Base-by-base conservation (phyloP, 2,113 vertebrate genomes). In the Varanus salvator region DNA sequence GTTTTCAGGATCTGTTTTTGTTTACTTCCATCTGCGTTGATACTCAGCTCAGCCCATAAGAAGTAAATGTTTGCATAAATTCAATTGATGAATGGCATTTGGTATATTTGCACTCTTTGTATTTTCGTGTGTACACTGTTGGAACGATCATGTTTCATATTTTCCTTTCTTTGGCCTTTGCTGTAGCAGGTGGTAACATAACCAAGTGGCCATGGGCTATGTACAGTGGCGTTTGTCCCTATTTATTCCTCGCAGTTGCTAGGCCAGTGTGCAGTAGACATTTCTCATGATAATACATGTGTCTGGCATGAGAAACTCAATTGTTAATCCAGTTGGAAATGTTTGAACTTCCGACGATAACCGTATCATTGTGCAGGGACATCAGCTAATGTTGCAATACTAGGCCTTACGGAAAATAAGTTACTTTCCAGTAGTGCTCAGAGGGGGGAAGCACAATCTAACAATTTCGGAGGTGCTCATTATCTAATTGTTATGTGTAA, bases 231-330 rank as follows among this genome's bases (percentile, higher is more conserved):
- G 29, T 89, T 94, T 92, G 84, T 87, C 78, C 85, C 68, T 91
- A 75, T 75, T 81, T 29, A 80, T 89, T 93, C 91, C 50, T 87
- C 88, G 64, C 85, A 90, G 77, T 83, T 94, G 84, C 68, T 85
- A 44, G 81, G 74, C 92, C 82, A 87, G 50, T 92, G 38, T 0
- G 0, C 75, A 80, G 87, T 57, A 84, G 84, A 80, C 93, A 92
- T 87, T 60, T 93, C 50, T 88, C 68, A 25, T 89, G 88, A 90
- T 88, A 85, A 57, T 0, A 0, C 38, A 80, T 89, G 84, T 0
- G 0, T 38, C 27, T n/a, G 0, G 57, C 71, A 84, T 86, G 82
- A 77, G 85, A 81, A 93, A 91, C 91, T 19, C 90, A n/a, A 7
- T 66, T 77, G 80, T 88, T 85, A 92, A 84, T 69, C 52, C 71